Evolutionary conservation across 2,888 invertebrate species (phyloP), one percentile per base, ranked within the genome.

Genomic region (Hofmannophila pseudospretella): DNA sequence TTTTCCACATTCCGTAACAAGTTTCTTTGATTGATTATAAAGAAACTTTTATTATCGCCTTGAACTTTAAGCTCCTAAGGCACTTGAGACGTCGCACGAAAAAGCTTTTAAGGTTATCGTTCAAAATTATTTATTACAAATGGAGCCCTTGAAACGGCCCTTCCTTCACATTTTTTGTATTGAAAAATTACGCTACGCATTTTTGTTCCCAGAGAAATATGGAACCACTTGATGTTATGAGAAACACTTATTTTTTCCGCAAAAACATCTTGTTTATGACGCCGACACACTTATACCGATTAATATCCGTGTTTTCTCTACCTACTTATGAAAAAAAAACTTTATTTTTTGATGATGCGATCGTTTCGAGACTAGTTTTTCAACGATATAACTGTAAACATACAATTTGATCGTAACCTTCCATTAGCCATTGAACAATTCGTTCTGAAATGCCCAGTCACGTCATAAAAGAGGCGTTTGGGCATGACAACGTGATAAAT

Each of bases 101-200:
- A 69, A 77, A 69, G 75, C 82, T 81, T 84, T 80, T 80, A 82
- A 68, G 65, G 64, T 76, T 81, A 80, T 84, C 79, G 58, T 58
- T 70, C 58, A 59, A 69, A 66, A 72, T 71, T 73, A 73, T 80
- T 79, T 81, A 78, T 77, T 75, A 70, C 71, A 70, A 70, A 74
- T 74, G 71, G 63, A 68, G 59, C 72, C 64, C 73, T 77, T 59
- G 73, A 74, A 61, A 54, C 48, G 50, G 46, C 48, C 51, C 51
- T 50, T 53, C 41, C 54, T 56, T 65, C 56, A 58, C 55, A 58
- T 57, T 58, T 61, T 59, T 51, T 44, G 36, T 51, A 40, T 41
- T 47, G 41, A 44, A 49, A 44, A 48, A 46, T 44, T 42, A 45
- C 49, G 51, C 44, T 53, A 46, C 29, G 36, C 41, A 45, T 62